Percentiles rank a stretch among this genome's conserved stretches.
phyloP scores from a whole-genome alignment of 2,888 invertebrate species.

The Dicyrtomina minuta region DNA sequence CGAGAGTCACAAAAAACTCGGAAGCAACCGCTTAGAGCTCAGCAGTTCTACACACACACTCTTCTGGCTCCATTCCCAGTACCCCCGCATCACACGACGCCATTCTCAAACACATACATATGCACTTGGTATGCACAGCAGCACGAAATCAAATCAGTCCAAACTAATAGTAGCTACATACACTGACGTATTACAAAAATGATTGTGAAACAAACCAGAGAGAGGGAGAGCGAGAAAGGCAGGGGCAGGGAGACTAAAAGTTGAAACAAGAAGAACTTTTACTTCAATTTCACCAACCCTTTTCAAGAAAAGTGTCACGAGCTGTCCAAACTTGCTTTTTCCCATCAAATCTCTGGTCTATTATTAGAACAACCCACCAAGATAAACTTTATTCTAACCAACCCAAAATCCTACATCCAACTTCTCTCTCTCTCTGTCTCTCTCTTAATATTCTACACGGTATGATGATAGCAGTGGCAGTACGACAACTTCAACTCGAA shows the following conservation, averaged over 20 bases:
- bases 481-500: background rate
- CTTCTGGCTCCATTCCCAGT: background rate
- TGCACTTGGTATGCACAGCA: too few relatives aligned
- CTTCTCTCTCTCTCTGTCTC: background rate
- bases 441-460: background rate
- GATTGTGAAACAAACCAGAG: slow-evolving; percentile 20
- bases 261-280: slow-evolving; percentile 14
- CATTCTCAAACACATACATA: too few relatives aligned
- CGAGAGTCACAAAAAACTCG: background rate
- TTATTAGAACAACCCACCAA: slow-evolving; percentile 14
- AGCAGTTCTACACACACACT: background rate
- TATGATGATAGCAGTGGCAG: background rate
- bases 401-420: background rate
- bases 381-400: slow-evolving; percentile 3
- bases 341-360: slow-evolving; percentile 27
- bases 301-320: slow-evolving; percentile 15
- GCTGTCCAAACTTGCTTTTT: slow-evolving; percentile 29
- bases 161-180: too few relatives aligned
- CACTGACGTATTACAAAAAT: background rate
- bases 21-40: background rate
- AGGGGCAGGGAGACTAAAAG: background rate
- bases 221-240: background rate
- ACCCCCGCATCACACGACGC: slow-evolving; percentile 10
- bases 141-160: too few relatives aligned
- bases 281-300: slow-evolving; percentile 24